Percentiles rank a stretch among this genome's conserved stretches.
These are phyloP conservation scores for Characodon lateralis DNA, from an alignment of 2,797 vertebrate species.

Conservation along the genomic window DNA sequence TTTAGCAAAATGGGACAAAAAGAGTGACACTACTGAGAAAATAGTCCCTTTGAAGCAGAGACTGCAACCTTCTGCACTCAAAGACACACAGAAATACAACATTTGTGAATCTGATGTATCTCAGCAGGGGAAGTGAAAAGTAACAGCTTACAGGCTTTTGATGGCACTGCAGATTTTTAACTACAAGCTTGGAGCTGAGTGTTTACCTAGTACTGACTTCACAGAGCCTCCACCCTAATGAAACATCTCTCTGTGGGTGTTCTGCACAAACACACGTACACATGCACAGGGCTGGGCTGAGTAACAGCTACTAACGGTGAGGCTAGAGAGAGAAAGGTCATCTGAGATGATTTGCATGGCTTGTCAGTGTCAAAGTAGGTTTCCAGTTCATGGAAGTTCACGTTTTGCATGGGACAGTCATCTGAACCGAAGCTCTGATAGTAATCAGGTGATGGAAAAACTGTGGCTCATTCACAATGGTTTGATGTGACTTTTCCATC, in stretches of 20 bases:
- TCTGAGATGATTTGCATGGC: constrained; percentile 67
- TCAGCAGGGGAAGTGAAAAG: constrained; percentile 49
- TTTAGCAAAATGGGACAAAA: not conserved
- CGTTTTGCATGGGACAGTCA: constrained; percentile 55
- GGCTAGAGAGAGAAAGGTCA: constrained; percentile 59
- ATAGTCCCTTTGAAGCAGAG: constrained; percentile 29
- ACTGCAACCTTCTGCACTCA: constrained; percentile 6
- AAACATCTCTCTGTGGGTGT: constrained; percentile 52
- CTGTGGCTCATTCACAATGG: constrained; percentile 25
- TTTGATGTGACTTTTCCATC: constrained; percentile 60
- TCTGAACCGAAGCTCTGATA: constrained; percentile 46
- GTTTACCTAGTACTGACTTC: constrained; percentile 43
- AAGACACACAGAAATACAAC: constrained; percentile 9
- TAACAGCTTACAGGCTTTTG: constrained; percentile 44
- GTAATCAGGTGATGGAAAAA: constrained; percentile 56
- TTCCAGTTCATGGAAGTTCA: constrained; percentile 67
- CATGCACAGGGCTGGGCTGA: constrained; percentile 33
- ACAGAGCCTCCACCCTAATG: constrained; percentile 47
- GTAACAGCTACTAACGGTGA: constrained; percentile 54
- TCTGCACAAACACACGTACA: constrained; percentile 8
- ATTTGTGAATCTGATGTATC: constrained; percentile 33
- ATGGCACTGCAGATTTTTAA: constrained; percentile 46
- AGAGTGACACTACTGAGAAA: not conserved
- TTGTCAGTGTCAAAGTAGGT: constrained; percentile 61
- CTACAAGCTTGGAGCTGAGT: constrained; percentile 42